These are phyloP conservation scores for Dascyllus trimaculatus DNA, from an alignment of 2,113 vertebrate species.

Conservation along the genomic window DNA sequence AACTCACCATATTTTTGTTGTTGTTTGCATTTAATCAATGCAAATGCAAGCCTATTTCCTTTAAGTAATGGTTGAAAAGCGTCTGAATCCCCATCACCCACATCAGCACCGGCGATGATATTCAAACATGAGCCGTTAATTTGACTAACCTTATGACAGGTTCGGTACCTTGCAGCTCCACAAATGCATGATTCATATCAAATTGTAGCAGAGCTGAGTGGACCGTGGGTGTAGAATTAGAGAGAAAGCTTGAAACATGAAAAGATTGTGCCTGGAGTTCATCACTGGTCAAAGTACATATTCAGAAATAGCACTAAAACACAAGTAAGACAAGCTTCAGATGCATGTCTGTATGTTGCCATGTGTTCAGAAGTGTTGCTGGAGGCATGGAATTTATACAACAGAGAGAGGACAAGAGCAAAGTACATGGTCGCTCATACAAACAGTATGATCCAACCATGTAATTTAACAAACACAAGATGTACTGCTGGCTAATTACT, in stretches of 20 bases:
- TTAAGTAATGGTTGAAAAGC: no score
- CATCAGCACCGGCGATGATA: neutral
- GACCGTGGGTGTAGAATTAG: conserved; percentile 40
- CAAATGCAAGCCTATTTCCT: neutral
- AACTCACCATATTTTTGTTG: no score
- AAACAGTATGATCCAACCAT: no score
- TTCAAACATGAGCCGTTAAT: conserved; percentile 33
- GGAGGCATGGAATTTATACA: neutral
- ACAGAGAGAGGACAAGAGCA: neutral
- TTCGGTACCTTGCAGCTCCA: conserved; percentile 15
- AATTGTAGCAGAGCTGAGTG: conserved; percentile 17
- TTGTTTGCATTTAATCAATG: neutral
- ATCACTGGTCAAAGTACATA: conserved; percentile 4
- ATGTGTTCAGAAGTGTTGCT: neutral
- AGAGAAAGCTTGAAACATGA: conserved; percentile 37
- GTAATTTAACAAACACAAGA: no score
- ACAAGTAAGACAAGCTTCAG: neutral
- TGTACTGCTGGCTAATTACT: no score
- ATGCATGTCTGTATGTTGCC: neutral
- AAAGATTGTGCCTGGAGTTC: conserved; percentile 15
- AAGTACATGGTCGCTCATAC: neutral
- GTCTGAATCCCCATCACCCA: no score
- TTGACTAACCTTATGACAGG: conserved; percentile 44
- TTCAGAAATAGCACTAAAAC: conserved; percentile 1
- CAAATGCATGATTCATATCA: conserved; percentile 40